Evolutionary conservation across 2,797 vertebrate species (phyloP), one percentile per base, ranked within the genome.

Genomic region (Gymnoscopelus braueri): DNA sequence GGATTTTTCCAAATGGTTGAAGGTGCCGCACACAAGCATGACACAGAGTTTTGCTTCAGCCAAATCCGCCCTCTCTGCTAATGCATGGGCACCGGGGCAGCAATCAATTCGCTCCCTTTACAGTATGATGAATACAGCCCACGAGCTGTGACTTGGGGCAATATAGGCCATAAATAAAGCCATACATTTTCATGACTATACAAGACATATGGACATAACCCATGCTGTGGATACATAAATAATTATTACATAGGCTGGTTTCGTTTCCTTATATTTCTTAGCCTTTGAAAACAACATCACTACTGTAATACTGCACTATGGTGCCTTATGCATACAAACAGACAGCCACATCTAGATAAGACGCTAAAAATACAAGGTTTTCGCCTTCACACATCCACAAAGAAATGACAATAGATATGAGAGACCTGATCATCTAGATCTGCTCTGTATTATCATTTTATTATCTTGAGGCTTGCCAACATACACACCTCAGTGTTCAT

Each of bases 71-170:
- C 78, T 81, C 64, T 73, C 72, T 83, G 84, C 71, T 72, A 83
- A 87, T 74, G 80, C 81, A 73, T 80, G 78, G 78, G 85, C 84
- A 78, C 71, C 3, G n/a, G n/a, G 66, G 72, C 79, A 53, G 69
- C 79, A 80, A 90, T 88, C 78, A 86, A 89, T 91, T 82, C 70
- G 51, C 60, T 67, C 76, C 72, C 67, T 82, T 82, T 77, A 74
- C 79, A 64, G 74, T 66, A 74, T 77, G 69, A 80, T 82, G 80
- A 74, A 81, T 80, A 55, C 76, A 63, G 83, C 49, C 84, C 74
- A 47, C 59, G 65, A 80, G 83, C 72, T 24, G 49, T 62, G 78
- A 84, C 80, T 84, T 47, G 60, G 49, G 72, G 74, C 74, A 70
- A 48, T 63, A 48, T 63, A 26, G 77, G 74, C 80, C 85, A 84